Evolutionary conservation across 2,797 vertebrate genomes (phyloP).

Genomic region (Falco cherrug): DNA sequence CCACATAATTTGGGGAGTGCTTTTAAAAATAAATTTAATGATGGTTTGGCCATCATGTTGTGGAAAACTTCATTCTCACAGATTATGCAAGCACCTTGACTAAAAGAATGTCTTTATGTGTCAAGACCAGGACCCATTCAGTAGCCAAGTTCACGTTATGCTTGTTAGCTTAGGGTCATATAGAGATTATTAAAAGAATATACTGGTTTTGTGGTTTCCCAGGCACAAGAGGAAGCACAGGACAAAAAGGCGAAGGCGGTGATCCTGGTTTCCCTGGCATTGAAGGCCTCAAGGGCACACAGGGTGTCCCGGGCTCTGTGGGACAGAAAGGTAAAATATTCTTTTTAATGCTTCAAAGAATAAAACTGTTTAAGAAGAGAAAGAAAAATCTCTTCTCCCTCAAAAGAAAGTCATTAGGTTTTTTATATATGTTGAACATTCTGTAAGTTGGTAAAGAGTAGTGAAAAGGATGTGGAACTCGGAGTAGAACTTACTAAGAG

Average conservation of each 20-base stretch:
- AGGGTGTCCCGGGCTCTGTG: conserved; percentile 82
- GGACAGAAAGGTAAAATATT: conserved; percentile 82
- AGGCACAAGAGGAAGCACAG: conserved; percentile 74
- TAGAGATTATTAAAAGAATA: not conserved
- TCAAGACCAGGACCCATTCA: not conserved
- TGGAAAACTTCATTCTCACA: not conserved
- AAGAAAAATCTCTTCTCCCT: not conserved
- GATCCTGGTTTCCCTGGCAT: conserved; percentile 74
- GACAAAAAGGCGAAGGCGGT: conserved; percentile 74
- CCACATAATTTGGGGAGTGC: not conserved
- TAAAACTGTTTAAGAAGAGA: not conserved
- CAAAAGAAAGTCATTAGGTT: not conserved
- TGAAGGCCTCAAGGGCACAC: conserved; percentile 76
- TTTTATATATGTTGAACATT: not conserved
- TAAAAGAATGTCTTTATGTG: not conserved
- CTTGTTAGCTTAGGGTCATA: not conserved
- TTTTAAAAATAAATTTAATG: not conserved
- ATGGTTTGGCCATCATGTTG: not conserved
- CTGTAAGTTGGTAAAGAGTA: not conserved
- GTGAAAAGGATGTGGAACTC: not conserved
- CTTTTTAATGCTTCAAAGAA: not conserved
- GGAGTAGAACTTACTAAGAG: not conserved
- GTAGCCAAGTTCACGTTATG: not conserved
- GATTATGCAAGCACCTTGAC: not conserved
- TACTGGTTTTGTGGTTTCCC: conserved; percentile 31